Conservation (phyloP, 2,797 vertebrate genomes). For the Coranthus polyacanthus region DNA sequence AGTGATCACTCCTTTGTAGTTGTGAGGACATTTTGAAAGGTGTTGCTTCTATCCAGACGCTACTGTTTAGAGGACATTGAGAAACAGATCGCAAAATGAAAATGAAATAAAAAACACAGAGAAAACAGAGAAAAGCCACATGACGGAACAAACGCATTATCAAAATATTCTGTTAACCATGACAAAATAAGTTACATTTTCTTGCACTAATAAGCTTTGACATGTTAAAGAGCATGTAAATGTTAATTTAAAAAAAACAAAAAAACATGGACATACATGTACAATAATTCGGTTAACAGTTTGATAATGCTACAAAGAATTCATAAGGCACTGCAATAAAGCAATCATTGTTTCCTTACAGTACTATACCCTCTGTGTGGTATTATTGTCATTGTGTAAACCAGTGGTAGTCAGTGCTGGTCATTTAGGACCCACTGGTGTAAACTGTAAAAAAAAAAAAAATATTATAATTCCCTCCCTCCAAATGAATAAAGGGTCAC, state of each 20-base stretch:
- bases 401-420: conserved; percentile 36
- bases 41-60: conserved; percentile 33
- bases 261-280: conserved; percentile 18
- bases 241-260: conserved; percentile 21
- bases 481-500: conserved; percentile 20
- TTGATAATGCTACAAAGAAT: conserved; percentile 29
- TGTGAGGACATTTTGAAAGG: conserved; percentile 43
- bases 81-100: no score
- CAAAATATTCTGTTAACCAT: conserved; percentile 53
- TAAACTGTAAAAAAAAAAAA: conserved; percentile 50
- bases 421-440: conserved; percentile 36
- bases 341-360: conserved; percentile 10
- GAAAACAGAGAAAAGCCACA: background rate
- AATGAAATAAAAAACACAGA: background rate
- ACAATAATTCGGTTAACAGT: conserved; percentile 30
- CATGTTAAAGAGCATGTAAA: conserved; percentile 18
- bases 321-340: conserved; percentile 36
- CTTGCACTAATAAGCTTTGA: conserved; percentile 26
- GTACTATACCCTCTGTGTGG: conserved; percentile 19
- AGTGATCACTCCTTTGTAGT: conserved; percentile 39
- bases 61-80: conserved; percentile 11
- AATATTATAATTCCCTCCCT: background rate
- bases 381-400: conserved; percentile 35
- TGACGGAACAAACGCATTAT: conserved; percentile 29
- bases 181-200: conserved; percentile 54